These are phyloP conservation scores for Rutpela maculata DNA, from an alignment of 2,888 invertebrate genomes.

Conservation along the genomic window DNA sequence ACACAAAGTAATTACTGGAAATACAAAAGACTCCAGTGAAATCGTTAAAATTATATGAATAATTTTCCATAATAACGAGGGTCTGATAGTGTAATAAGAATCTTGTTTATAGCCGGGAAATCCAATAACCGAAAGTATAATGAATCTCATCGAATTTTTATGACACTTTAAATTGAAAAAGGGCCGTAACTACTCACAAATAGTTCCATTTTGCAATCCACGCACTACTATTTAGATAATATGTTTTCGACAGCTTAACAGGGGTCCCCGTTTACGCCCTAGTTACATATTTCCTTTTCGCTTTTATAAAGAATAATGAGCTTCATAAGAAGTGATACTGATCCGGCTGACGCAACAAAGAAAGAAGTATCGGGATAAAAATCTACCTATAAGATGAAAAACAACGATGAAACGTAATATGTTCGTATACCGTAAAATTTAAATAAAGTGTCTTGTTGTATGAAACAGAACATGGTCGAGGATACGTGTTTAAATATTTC, in stretches of 20 bases:
- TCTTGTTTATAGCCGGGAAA: constrained; percentile 39
- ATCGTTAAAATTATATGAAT: constrained; percentile 45
- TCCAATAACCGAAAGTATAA: constrained; percentile 42
- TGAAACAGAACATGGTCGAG: too few relatives aligned
- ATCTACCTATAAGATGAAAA: neutral
- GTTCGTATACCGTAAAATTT: neutral
- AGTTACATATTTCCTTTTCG: constrained; percentile 13
- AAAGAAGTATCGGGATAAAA: neutral
- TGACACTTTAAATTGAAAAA: constrained; percentile 36
- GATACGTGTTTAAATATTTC: too few relatives aligned
- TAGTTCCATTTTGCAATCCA: constrained; percentile 4
- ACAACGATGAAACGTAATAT: neutral
- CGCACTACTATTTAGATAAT: constrained; percentile 13
- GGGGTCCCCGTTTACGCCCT: neutral
- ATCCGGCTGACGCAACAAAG: neutral
- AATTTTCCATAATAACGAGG: constrained; percentile 45
- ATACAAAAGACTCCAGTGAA: constrained; percentile 16
- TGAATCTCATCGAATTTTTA: constrained; percentile 42
- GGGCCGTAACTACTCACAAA: constrained; percentile 14
- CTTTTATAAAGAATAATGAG: neutral
- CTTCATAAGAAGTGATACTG: constrained; percentile 7
- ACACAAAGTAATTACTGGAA: neutral
- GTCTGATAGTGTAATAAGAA: constrained; percentile 31
- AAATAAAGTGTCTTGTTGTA: too few relatives aligned
- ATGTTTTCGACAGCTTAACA: constrained; percentile 11